Evolutionary conservation across 37 sponge, comb jelly and placozoan genomes (phyloP).

Genomic region (Halichondria panicea): DNA sequence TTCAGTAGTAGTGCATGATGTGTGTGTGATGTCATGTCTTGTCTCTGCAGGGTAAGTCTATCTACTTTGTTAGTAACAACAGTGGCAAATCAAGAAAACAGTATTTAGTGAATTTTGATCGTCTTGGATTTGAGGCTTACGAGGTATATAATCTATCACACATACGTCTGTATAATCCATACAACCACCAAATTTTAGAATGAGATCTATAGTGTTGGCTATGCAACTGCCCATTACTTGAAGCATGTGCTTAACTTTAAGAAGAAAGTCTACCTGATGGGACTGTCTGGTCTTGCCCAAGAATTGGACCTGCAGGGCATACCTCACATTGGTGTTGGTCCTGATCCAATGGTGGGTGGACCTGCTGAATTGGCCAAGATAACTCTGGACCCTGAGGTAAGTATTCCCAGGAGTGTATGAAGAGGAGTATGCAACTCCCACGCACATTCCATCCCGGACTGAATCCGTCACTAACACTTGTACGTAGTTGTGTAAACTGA

Average conservation of each 20-base stretch:
- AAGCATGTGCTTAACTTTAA: conserved; percentile 49
- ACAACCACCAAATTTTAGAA: conserved; percentile 46
- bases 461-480: too few species aligned
- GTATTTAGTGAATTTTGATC: conserved; percentile 71
- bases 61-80: conserved; percentile 88
- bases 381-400: conserved; percentile 70
- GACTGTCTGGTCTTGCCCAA: conserved; percentile 53
- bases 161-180: neutral
- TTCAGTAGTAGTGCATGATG: too few species aligned
- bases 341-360: conserved; percentile 58
- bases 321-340: conserved; percentile 66
- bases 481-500: too few species aligned
- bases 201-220: conserved; percentile 74
- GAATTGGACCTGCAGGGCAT: conserved; percentile 64
- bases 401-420: too few species aligned
- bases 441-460: too few species aligned
- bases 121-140: conserved; percentile 49
- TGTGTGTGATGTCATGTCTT: neutral
- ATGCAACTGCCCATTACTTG: conserved; percentile 75
- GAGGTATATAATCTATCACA: conserved; percentile 26
- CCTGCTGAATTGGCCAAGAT: conserved; percentile 62
- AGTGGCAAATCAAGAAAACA: conserved; percentile 81
- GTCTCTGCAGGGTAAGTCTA: conserved; percentile 60
- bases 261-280: conserved; percentile 84
- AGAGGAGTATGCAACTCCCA: too few species aligned